Conservation (phyloP, 2,888 invertebrate species). For the Pomacea canaliculata region DNA sequence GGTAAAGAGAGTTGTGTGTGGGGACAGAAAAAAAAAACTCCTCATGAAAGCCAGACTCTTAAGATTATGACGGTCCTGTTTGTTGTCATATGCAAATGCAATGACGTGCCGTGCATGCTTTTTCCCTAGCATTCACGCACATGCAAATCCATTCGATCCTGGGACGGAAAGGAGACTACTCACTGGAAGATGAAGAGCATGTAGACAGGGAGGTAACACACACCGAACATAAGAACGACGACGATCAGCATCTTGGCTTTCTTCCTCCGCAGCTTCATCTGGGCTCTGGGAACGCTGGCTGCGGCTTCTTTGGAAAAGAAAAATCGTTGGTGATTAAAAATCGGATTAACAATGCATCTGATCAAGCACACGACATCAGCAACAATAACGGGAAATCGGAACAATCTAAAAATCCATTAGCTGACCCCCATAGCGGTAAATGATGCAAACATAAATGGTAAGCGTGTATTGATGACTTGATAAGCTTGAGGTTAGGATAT, state of each 20-base stretch:
- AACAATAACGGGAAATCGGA: neutral
- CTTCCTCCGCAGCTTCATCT: conserved; percentile 74
- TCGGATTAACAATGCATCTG: neutral
- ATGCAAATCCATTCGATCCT: too few relatives aligned
- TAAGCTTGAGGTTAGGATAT: too few relatives aligned
- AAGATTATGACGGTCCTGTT: too few relatives aligned
- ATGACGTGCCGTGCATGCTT: too few relatives aligned
- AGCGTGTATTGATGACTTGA: too few relatives aligned
- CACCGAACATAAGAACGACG: conserved; percentile 90
- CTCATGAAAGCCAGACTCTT: too few relatives aligned
- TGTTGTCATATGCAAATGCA: too few relatives aligned
- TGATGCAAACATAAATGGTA: too few relatives aligned
- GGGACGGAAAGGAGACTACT: conserved; percentile 5
- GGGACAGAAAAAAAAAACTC: too few relatives aligned
- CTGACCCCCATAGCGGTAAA: too few relatives aligned
- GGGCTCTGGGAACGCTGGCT: conserved; percentile 40
- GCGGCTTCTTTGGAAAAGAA: conserved; percentile 29
- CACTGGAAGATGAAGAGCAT: conserved; percentile 79
- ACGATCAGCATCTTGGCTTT: conserved; percentile 96
- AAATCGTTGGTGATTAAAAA: neutral
- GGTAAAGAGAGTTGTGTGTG: too few relatives aligned
- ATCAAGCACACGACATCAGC: neutral
- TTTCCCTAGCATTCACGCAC: too few relatives aligned
- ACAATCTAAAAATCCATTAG: neutral
- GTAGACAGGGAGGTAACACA: conserved; percentile 92